Evolutionary conservation across 2,113 vertebrate genomes (phyloP), one percentile per base, ranked within the genome.

Genomic region (Phasianus colchicus): DNA sequence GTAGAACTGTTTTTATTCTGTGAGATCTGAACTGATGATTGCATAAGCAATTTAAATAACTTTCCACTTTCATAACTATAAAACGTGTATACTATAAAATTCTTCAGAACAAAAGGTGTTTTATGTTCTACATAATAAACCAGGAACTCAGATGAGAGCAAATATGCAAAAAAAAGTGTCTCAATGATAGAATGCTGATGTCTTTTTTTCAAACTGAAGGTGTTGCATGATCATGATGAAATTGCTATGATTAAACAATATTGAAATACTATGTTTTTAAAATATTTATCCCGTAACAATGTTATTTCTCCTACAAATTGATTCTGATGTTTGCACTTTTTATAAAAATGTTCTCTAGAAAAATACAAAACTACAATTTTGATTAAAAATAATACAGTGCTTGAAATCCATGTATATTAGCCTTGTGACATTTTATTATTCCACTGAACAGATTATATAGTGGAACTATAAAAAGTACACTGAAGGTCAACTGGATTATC

Each of bases 71-170:
- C 47, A 16, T 64, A 72, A 76, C 69, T 82, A 20, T 76, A 57
- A 89, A 82, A 78, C n/a, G 2, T 24, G 5, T 84, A 15, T 57
- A 90, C 38, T 38, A 38, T 38, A 94, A 75, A 6, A 69, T 89
- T 80, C 15, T 63, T 83, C 29, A 72, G 47, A 92, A 83, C 47
- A 90, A 92, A 94, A 92, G 34, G 5, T 55, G 50, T 24, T 92
- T 73, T 85, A 45, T 92, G 57, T 65, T 29, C 13, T 78, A 15
- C 34, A 54, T 10, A 84, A 58, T 42, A 87, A 63, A 58, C 9
- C 8, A 79, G 67, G 27, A 95, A 89, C 20, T 2, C 69, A 91
- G n/a, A 70, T 32, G 11, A 85, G 20, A 34, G 80, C 17, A 92
- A 30, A 13, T 70, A 58, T 79, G 40, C 12, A 73, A 69, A 66